Base-by-base conservation (phyloP, 2,113 vertebrate species). In the Archocentrus centrarchus region DNA sequence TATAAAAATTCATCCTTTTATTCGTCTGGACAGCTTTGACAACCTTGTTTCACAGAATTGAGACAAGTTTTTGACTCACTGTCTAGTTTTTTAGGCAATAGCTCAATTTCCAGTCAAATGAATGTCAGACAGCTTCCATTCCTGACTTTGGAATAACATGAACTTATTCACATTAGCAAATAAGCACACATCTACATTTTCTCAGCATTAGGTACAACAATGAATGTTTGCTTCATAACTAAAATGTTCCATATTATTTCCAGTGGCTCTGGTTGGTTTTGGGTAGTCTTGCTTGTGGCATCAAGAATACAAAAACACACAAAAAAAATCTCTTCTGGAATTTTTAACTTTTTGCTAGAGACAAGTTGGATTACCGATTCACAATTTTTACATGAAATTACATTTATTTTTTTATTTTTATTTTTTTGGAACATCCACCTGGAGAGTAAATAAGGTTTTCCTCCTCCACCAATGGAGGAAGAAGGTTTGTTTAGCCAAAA, bases 1-100 rank as follows among this genome's bases (percentile, higher is more conserved):
- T 85, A 66, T 60, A 64, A 61, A 89, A 90, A 75, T 55, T 22
- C 22, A 91, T 75, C 80, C 80, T 58, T 41, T 75, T 63, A 83
- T 91, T 81, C 37, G 53, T 55, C 73, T 70, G 76, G 79, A 87
- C 68, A 22, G 66, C 47, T 70, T 32, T 30, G 73, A 75, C n/a
- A 14, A 66, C 13, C 22, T 1, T 32, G 55, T 63, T 76, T 80
- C 62, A 59, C 15, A 2, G 57, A 75, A 75, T 76, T 66, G 47
- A 78, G 53, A 59, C 39, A 32, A 11, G 24, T 63, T 60, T 75
- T 41, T 83, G 77, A 62, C 78, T 81, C 78, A 11, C n/a, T 10
- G 68, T 66, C 27, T 14, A 5, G 20, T 44, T 76, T 55, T 64
- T 68, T 6, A 50, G 22, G 75, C 7, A 63, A 70, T 35, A 66